Conservation (phyloP, 2,888 invertebrate genomes). For the Sepioteuthis lessoniana region DNA sequence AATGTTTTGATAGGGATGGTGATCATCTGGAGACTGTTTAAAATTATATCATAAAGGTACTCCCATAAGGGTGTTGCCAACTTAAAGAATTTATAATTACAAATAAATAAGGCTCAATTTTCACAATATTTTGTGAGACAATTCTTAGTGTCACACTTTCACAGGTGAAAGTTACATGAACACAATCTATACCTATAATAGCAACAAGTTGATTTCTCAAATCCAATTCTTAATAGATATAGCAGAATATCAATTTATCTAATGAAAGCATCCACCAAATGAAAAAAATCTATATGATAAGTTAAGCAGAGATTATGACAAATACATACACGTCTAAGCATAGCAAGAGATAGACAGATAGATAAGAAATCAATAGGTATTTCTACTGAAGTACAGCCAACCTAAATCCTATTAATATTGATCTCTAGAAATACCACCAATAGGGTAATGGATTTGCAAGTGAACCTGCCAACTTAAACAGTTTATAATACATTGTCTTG, state of each 20-base stretch:
- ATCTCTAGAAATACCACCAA: conserved; percentile 38
- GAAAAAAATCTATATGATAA: background rate
- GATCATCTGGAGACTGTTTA: too few species aligned
- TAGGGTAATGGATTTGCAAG: conserved; percentile 35
- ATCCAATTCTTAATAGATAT: background rate
- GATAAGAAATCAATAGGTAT: background rate
- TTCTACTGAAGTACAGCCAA: conserved; percentile 1
- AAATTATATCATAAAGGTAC: too few species aligned
- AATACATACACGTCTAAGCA: background rate
- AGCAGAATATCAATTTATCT: background rate
- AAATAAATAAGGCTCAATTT: too few species aligned
- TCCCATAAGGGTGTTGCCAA: too few species aligned
- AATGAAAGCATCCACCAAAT: background rate
- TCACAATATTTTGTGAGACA: too few species aligned
- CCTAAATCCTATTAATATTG: conserved; percentile 43
- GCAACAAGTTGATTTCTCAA: background rate
- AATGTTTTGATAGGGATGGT: too few species aligned
- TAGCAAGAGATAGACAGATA: too few species aligned
- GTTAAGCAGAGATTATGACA: background rate
- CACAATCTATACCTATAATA: background rate
- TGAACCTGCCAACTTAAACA: conserved; percentile 36
- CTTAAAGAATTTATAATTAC: too few species aligned
- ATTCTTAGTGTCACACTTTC: too few species aligned
- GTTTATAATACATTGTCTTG: background rate
- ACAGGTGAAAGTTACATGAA: too few species aligned